Evolutionary conservation across 37 sponge, comb jelly and placozoan genomes (phyloP).

Genomic region (Hexactinellida sp.): DNA sequence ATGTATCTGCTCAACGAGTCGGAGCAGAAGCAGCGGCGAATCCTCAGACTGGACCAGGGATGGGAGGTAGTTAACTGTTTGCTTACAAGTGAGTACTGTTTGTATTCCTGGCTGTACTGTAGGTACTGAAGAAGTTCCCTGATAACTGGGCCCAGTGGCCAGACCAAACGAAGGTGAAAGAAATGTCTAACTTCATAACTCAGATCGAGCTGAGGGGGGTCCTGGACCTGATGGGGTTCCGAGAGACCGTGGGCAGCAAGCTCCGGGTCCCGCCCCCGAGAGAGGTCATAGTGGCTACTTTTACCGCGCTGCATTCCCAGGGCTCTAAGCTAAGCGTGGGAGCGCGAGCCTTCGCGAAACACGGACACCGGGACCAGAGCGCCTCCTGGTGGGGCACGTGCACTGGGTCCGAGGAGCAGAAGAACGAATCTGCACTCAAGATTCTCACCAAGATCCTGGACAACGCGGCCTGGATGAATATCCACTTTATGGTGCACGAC

Average conservation of each 20-base stretch:
- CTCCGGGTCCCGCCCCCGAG: slow-evolving; percentile 35
- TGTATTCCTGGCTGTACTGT: not conserved
- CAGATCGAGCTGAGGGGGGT: slow-evolving; percentile 42
- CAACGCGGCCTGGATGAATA: slow-evolving; percentile 54
- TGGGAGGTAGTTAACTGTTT: not conserved
- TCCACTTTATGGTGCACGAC: slow-evolving; percentile 50
- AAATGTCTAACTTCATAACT: not conserved
- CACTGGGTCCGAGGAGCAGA: slow-evolving; percentile 47
- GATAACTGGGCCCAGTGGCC: slow-evolving; percentile 17
- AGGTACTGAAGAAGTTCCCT: not conserved
- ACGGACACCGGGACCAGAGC: slow-evolving; percentile 50
- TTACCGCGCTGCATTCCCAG: slow-evolving; percentile 21
- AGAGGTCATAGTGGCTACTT: slow-evolving; percentile 25
- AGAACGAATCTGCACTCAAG: slow-evolving; percentile 47
- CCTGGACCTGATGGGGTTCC: slow-evolving; percentile 45
- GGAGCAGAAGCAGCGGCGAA: not conserved
- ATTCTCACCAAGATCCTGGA: slow-evolving; percentile 25
- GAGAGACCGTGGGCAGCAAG: slow-evolving; percentile 45
- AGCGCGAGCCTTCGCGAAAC: slow-evolving; percentile 57
- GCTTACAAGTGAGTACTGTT: not conserved
- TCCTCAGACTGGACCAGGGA: slow-evolving; percentile 18
- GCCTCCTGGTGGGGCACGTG: slow-evolving; percentile 58
- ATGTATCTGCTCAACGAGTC: slow-evolving; percentile 47
- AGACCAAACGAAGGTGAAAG: slow-evolving; percentile 15
- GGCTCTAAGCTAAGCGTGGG: slow-evolving; percentile 48